phyloP scores from a whole-genome alignment of 2,113 vertebrate genomes.

The Gymnorhina tibicen region DNA sequence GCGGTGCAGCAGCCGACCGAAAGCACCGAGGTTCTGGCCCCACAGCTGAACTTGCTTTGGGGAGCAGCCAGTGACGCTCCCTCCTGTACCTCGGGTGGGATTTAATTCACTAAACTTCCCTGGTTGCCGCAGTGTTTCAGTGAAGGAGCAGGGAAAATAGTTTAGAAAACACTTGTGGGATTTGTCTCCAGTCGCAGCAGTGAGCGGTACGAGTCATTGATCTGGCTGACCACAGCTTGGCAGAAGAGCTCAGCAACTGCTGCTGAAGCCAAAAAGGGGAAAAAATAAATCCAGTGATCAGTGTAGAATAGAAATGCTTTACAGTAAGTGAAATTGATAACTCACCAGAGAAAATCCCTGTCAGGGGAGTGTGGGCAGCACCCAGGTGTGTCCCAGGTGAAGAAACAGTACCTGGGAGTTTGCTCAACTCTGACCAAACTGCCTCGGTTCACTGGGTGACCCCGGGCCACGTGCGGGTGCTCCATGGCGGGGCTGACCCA shows the following conservation, averaged over 20 bases:
- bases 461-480: rapidly evolving
- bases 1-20: rapidly evolving
- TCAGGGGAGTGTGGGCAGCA: not conserved
- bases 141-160: not conserved
- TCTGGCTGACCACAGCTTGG: not conserved
- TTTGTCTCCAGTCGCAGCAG: not conserved
- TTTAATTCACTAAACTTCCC: not conserved
- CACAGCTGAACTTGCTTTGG: not conserved
- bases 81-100: not conserved
- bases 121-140: not conserved
- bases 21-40: rapidly evolving
- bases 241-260: not conserved
- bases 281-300: not conserved
- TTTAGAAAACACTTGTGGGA: not conserved
- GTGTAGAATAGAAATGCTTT: not conserved
- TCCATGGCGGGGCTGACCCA: not conserved
- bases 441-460: rapidly evolving
- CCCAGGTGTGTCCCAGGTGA: not conserved
- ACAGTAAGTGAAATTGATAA: not conserved
- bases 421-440: not conserved
- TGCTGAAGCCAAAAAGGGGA: not conserved
- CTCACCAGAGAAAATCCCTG: not conserved
- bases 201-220: not conserved
- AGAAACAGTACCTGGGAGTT: not conserved
- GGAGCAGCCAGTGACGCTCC: rapidly evolving